Conservation (phyloP, 64 coral and sea anemone genomes). For the Pachyseris speciosa region DNA sequence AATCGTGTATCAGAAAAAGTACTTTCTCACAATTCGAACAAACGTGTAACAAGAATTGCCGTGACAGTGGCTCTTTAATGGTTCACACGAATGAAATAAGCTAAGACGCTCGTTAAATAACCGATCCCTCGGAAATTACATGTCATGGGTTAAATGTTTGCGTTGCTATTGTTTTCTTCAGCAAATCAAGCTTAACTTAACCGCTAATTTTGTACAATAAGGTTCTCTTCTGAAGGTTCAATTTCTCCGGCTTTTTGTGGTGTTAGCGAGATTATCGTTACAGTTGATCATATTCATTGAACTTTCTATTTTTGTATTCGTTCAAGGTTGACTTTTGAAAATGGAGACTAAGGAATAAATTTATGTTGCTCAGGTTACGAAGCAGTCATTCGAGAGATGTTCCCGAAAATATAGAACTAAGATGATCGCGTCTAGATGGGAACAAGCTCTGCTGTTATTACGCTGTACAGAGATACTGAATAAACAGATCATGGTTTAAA, state of each 20-base stretch:
- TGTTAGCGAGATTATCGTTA: background rate
- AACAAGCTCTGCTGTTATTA: background rate
- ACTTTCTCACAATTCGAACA: too few species aligned
- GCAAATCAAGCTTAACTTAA: background rate
- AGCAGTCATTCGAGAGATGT: background rate
- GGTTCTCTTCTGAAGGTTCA: background rate
- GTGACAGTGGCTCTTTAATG: too few species aligned
- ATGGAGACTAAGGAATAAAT: background rate
- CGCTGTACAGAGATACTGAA: background rate
- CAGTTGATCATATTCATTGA: background rate
- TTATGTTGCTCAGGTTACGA: background rate
- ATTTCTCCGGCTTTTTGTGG: background rate
- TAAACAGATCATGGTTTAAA: background rate
- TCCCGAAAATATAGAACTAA: too few species aligned
- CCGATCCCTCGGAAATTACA: too few species aligned
- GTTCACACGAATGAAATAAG: too few species aligned
- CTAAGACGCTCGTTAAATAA: too few species aligned
- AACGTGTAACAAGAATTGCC: too few species aligned
- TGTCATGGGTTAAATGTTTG: too few species aligned
- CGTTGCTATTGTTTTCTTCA: background rate
- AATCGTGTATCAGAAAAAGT: too few species aligned
- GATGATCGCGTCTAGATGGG: background rate
- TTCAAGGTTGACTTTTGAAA: background rate
- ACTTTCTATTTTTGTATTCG: slow-evolving; percentile 33
- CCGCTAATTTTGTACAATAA: background rate